phyloP scores from a whole-genome alignment of 2,113 vertebrate species.

The Ageneiosus marmoratus region DNA sequence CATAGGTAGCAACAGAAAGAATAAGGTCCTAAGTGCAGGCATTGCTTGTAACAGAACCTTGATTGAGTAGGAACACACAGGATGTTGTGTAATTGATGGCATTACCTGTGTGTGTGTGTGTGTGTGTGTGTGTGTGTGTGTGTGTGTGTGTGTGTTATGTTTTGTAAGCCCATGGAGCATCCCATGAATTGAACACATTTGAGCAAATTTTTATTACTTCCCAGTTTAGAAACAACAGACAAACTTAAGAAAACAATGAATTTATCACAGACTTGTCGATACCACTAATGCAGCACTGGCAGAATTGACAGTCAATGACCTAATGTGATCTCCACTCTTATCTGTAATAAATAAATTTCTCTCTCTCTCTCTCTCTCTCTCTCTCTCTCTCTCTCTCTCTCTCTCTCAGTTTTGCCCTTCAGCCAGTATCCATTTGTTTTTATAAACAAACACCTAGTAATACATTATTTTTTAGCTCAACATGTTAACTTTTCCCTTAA shows the following conservation, averaged over 20 bases:
- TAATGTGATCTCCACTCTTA: conserved; percentile 24
- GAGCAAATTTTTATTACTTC: conserved; percentile 41
- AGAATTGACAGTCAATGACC: conserved; percentile 70
- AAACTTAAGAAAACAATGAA: conserved; percentile 68
- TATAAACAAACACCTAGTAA: conserved; percentile 24
- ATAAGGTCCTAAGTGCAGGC: background rate
- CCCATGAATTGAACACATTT: background rate
- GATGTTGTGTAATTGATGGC: background rate
- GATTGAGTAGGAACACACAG: background rate
- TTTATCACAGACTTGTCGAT: conserved; percentile 72
- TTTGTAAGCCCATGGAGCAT: background rate
- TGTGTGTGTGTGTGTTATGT: background rate
- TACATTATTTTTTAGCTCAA: conserved; percentile 44
- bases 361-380: conserved; percentile 12
- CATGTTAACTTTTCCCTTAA: conserved; percentile 52
- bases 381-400: conserved; percentile 30
- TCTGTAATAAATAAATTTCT: conserved; percentile 3
- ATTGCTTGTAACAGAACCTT: background rate
- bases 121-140: background rate
- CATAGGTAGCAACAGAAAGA: background rate
- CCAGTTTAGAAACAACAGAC: conserved; percentile 61
- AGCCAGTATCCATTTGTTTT: conserved; percentile 17
- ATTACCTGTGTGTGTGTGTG: background rate
- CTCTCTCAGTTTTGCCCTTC: background rate
- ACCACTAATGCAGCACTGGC: conserved; percentile 71